Evolutionary conservation across 2,113 vertebrate genomes (phyloP).

Genomic region (Anthoscopus minutus): DNA sequence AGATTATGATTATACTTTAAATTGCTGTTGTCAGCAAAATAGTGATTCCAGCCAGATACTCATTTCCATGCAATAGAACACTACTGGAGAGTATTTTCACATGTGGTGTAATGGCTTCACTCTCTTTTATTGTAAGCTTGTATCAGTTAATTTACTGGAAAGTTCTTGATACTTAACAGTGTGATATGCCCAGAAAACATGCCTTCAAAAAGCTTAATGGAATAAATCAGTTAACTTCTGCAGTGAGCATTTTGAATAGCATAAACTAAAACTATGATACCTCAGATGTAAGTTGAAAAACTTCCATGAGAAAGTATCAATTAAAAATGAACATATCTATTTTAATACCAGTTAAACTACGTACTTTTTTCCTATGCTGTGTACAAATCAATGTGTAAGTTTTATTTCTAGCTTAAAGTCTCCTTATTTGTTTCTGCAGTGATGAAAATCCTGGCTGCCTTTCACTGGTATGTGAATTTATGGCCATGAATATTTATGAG

Average conservation of each 20-base stretch:
- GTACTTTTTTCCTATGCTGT: neutral
- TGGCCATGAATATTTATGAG: slow-evolving; percentile 92
- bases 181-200: neutral
- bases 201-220: neutral
- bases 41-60: neutral
- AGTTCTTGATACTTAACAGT: neutral
- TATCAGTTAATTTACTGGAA: neutral
- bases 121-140: neutral
- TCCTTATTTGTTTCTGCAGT: slow-evolving; percentile 70
- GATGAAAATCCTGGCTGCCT: slow-evolving; percentile 81
- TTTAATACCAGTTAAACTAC: neutral
- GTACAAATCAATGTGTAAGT: neutral
- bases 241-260: neutral
- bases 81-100: neutral
- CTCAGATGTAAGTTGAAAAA: neutral
- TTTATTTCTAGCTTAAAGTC: slow-evolving; percentile 17
- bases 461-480: slow-evolving; percentile 88
- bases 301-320: neutral
- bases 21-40: neutral
- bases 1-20: neutral
- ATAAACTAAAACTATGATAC: neutral
- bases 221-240: neutral
- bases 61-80: neutral
- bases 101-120: neutral
- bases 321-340: neutral